These are phyloP conservation scores for Athene noctua DNA, from an alignment of 2,113 vertebrate species.

Conservation along the genomic window DNA sequence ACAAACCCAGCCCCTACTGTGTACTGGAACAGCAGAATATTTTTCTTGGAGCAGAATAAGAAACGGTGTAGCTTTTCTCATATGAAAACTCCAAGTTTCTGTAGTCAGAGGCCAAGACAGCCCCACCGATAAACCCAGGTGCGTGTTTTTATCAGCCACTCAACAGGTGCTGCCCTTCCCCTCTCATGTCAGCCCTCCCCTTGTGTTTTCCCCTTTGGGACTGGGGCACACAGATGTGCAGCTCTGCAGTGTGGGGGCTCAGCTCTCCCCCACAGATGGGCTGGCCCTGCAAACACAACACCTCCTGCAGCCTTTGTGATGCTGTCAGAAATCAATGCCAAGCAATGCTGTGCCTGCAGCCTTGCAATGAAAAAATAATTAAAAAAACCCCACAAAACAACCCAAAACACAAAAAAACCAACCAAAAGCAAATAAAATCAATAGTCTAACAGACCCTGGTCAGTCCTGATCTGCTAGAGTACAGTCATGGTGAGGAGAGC, in stretches of 20 bases:
- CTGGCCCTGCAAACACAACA: background rate
- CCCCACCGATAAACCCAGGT: background rate
- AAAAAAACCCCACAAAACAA: no score
- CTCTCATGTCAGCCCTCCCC: background rate
- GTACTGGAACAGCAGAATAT: background rate
- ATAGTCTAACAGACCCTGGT: background rate
- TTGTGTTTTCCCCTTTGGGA: background rate
- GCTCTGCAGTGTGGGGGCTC: background rate
- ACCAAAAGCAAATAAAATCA: background rate
- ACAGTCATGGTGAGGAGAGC: background rate
- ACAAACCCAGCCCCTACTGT: rapidly evolving
- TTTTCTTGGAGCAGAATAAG: background rate
- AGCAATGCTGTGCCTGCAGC: background rate
- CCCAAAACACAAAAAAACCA: no score
- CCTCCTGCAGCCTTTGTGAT: rapidly evolving
- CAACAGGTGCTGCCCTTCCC: background rate
- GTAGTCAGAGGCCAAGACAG: background rate
- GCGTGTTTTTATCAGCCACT: background rate
- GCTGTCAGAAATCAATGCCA: background rate
- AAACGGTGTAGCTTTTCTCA: background rate
- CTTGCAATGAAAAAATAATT: background rate
- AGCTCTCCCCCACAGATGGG: background rate
- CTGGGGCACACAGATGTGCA: background rate
- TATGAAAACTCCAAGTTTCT: background rate
- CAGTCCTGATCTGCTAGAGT: background rate